Conservation (phyloP, 1,140 invertebrate genomes). For the Globodera rostochiensis region DNA sequence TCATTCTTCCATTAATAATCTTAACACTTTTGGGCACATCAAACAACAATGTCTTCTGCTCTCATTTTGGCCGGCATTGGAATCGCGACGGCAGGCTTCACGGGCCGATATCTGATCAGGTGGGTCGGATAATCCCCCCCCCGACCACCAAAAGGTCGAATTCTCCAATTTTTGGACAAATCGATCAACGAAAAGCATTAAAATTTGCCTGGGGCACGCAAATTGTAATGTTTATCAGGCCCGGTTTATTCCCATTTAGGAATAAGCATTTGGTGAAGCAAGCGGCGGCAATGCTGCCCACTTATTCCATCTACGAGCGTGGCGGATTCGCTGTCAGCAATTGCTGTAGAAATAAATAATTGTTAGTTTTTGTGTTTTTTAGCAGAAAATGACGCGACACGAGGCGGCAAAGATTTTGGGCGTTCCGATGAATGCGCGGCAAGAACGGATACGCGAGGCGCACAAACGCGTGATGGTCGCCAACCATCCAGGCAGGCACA, state of each 20-base stretch:
- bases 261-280: conserved; percentile 78
- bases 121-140: background rate
- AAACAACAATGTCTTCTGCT: conserved; percentile 29
- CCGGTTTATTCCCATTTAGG: conserved; percentile 55
- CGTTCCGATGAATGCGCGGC: conserved; percentile 68
- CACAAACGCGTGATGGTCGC: conserved; percentile 92
- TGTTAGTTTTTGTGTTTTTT: background rate
- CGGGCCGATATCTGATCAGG: conserved; percentile 76
- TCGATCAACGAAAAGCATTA: background rate
- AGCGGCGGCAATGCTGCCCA: conserved; percentile 71
- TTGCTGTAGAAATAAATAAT: background rate
- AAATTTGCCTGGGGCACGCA: too few species aligned
- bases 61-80: conserved; percentile 80
- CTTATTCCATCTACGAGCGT: conserved; percentile 82
- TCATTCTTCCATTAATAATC: background rate
- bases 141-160: too few species aligned
- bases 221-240: background rate
- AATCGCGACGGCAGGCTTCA: conserved; percentile 81
- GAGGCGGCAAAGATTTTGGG: conserved; percentile 90
- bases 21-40: too few species aligned
- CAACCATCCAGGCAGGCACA: conserved; percentile 88
- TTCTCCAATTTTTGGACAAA: background rate
- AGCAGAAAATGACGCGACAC: conserved; percentile 87
- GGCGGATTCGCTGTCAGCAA: conserved; percentile 79
- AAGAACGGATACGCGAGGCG: conserved; percentile 75